These are phyloP conservation scores for Protomyctophum bolini DNA, from an alignment of 2,113 vertebrate species.

Conservation along the genomic window DNA sequence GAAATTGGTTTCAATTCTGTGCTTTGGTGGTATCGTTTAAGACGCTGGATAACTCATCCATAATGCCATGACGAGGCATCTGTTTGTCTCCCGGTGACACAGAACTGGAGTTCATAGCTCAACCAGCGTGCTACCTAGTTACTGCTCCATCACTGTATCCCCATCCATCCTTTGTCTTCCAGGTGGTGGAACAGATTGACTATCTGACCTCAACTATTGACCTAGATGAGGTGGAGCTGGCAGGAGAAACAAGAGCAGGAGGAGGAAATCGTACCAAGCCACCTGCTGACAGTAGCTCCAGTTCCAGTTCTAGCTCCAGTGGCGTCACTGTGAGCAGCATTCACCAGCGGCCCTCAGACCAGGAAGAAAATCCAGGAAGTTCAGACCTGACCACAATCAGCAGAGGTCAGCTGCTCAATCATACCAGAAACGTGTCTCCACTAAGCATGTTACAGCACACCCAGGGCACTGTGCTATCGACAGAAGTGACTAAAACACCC, in stretches of 20 bases:
- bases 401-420: slow-evolving; percentile 21
- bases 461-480: slow-evolving; percentile 22
- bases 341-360: slow-evolving; percentile 22
- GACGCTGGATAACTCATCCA: background rate
- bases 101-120: background rate
- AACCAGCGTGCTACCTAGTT: background rate
- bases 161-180: slow-evolving; percentile 30
- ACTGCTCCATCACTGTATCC: slow-evolving; percentile 24
- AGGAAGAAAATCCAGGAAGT: slow-evolving; percentile 17
- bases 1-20: background rate
- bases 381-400: slow-evolving; percentile 24
- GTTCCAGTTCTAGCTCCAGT: slow-evolving; percentile 56
- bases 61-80: no score
- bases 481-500: slow-evolving; percentile 25
- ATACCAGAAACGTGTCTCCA: slow-evolving; percentile 39
- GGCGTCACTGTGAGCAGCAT: slow-evolving; percentile 40
- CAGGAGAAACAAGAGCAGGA: slow-evolving; percentile 21
- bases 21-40: background rate
- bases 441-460: slow-evolving; percentile 35
- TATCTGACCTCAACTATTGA: slow-evolving; percentile 78
- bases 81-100: no score
- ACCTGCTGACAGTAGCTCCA: slow-evolving; percentile 55
- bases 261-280: slow-evolving; percentile 21
- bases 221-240: slow-evolving; percentile 64
- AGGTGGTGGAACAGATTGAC: slow-evolving; percentile 84